A percentile compares a stretch with the other conserved stretches of the same genome.
These are phyloP conservation scores for Centropristis striata DNA, from an alignment of 2,113 vertebrate genomes.

Conservation along the genomic window DNA sequence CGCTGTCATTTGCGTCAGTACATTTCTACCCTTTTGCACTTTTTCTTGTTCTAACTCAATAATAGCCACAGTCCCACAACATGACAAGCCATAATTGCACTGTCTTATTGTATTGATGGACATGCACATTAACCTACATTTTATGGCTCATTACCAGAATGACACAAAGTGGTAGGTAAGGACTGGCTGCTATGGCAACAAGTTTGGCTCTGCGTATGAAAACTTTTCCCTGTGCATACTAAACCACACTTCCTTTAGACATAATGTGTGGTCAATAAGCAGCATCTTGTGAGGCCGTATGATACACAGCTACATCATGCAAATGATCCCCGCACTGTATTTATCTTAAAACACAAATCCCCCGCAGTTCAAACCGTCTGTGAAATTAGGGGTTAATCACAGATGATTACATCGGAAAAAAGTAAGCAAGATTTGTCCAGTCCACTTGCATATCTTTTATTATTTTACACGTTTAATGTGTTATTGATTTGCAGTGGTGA, in stretches of 20 bases:
- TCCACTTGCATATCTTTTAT: constrained; percentile 46
- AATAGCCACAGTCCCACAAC: constrained; percentile 21
- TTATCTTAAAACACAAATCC: constrained; percentile 33
- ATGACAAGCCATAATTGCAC: constrained; percentile 21
- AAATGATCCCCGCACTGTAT: constrained; percentile 1
- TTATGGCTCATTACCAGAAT: constrained; percentile 51
- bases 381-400: constrained; percentile 62
- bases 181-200: constrained; percentile 69
- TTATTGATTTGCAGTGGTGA: constrained; percentile 64
- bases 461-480: constrained; percentile 52
- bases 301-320: not conserved
- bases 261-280: not conserved
- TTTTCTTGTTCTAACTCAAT: constrained; percentile 11
- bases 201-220: constrained; percentile 22
- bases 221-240: not conserved
- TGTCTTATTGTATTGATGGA: constrained; percentile 24
- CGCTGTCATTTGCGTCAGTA: not conserved
- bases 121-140: constrained; percentile 38
- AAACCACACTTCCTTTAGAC: constrained; percentile 7
- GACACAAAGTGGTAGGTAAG: constrained; percentile 56
- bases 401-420: constrained; percentile 45
- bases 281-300: not conserved
- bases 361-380: constrained; percentile 29
- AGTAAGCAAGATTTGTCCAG: constrained; percentile 23
- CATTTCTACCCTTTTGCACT: not conserved